A percentile compares a stretch with the other conserved stretches of the same genome.
Evolutionary conservation across 2,113 vertebrate genomes (phyloP).

Genomic region (Tor tambroides): DNA sequence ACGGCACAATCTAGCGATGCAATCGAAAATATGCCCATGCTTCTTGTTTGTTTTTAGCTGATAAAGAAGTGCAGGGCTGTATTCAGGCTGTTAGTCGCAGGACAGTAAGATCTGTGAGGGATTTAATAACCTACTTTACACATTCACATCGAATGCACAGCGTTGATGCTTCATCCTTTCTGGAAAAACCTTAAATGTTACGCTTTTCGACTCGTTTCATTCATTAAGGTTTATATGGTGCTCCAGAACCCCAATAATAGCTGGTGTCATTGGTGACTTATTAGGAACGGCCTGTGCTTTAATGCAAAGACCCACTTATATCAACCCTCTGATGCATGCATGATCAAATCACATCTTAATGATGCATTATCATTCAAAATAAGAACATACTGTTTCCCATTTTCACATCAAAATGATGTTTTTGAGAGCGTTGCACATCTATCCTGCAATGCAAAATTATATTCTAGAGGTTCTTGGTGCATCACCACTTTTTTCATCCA

Average conservation of each 20-base stretch:
- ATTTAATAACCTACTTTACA: background rate
- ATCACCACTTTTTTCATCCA: background rate
- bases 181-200: background rate
- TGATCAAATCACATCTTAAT: background rate
- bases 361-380: background rate
- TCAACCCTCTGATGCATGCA: background rate
- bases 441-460: no score
- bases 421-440: background rate
- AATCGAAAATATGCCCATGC: background rate
- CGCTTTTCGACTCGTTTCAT: background rate
- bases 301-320: background rate
- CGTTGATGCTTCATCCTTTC: background rate
- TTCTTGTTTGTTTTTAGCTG: background rate
- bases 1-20: background rate
- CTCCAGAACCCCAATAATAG: background rate
- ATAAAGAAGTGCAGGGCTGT: no score
- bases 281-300: constrained; percentile 22
- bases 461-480: background rate
- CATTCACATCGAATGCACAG: background rate
- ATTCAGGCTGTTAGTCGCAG: constrained; percentile 32
- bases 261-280: background rate
- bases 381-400: no score
- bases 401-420: background rate
- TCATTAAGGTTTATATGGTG: background rate
- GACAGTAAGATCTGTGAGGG: constrained; percentile 21